Base-by-base conservation (phyloP, 2,888 invertebrate genomes). In the Torymus auratus region DNA sequence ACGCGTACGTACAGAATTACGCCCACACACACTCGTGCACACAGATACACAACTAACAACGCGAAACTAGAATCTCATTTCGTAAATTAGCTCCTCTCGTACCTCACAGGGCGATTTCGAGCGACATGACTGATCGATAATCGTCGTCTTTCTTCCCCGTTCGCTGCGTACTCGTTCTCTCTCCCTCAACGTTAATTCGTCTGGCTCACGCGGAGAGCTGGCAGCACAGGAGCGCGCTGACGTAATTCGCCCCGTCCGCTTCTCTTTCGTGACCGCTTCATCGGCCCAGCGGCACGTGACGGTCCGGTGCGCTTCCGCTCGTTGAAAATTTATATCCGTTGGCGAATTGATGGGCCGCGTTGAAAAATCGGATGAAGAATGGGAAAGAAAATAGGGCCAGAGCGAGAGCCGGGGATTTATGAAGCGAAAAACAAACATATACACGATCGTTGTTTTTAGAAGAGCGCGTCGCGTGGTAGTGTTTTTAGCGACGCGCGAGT, bases 251-350 rank as follows among this genome's bases (percentile, higher is more conserved):
- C 14, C 11, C 41, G n/a, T 15, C 41, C 23, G n/a, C 64, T 67
- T 53, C 52, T 68, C 23, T 56, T 55, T 68, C 68, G 23, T 55
- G 68, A 68, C 56, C 20, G 68, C 68, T 68, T 68, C 68, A 68
- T 56, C 68, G 55, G 15, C 50, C n/a, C 15, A 4, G 4, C 50
- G n/a, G 65, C n/a, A 65, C 60, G 20, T 11, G 50, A n/a, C 5
- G 11, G 17, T 10, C 58, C 58, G 15, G 41, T 10, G 7, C 7
- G 7, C 7, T 41, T 41, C 41, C 41, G 41, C 41, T 41, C 41
- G 41, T 41, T 41, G 41, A 15, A 58, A n/a, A 23, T 4, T 53
- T 67, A 53, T 52, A 53, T 52, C 41, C 14, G 53, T 7, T n/a
- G 60, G 11, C 20, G 23, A 61, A 61, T 20, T 61, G 64, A 1